Percentiles rank a stretch among this genome's conserved stretches.
Conservation (phyloP, 2,888 invertebrate species). For the Sesamia inferens region DNA sequence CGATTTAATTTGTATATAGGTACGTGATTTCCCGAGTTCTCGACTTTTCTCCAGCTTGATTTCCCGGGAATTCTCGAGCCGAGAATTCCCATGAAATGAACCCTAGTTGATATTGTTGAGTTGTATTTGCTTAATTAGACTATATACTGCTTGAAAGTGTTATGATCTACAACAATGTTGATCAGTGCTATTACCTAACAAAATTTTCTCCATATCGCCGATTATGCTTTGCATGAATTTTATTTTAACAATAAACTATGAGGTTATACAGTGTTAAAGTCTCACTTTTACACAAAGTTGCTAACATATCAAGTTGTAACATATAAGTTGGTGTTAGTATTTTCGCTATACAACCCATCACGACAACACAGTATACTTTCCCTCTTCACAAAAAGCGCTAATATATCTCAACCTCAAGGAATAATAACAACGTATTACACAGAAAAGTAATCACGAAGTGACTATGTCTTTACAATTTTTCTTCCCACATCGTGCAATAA, state of each 20-base stretch:
- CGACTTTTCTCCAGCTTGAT: no score
- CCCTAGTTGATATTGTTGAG: not conserved
- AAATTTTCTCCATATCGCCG: not conserved
- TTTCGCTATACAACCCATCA: not conserved
- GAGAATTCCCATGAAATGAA: no score
- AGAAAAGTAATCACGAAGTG: slow-evolving; percentile 41
- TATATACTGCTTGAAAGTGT: not conserved
- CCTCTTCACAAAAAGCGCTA: slow-evolving; percentile 16
- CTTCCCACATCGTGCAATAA: slow-evolving; percentile 37
- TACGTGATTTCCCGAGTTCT: no score
- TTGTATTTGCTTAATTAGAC: not conserved
- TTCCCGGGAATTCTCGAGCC: no score
- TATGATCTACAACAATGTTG: not conserved
- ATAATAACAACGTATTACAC: slow-evolving; percentile 33
- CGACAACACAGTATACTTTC: not conserved
- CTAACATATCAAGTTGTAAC: no score
- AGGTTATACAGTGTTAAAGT: not conserved
- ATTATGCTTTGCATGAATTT: not conserved
- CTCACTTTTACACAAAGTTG: not conserved
- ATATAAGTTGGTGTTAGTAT: not conserved
- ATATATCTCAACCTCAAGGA: slow-evolving; percentile 22
- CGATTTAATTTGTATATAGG: no score
- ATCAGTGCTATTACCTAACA: not conserved
- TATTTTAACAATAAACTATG: not conserved
- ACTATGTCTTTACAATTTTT: slow-evolving; percentile 32